These are phyloP conservation scores for Lampris megalopsis DNA, from an alignment of 2,113 vertebrate species.

Conservation along the genomic window DNA sequence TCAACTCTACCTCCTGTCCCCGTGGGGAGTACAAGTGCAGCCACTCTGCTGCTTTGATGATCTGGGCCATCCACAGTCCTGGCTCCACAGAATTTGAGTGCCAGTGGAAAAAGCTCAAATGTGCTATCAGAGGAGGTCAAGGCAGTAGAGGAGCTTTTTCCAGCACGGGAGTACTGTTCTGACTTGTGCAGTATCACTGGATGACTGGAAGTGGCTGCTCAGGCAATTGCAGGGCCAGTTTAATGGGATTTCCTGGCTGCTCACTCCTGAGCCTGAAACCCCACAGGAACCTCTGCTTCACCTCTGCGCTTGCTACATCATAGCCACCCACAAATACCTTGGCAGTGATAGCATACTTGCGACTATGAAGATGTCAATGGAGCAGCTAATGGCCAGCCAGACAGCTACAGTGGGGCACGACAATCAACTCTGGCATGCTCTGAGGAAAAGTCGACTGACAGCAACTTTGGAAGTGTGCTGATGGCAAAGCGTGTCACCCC, in stretches of 20 bases:
- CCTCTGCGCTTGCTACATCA: background rate
- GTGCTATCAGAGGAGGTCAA: background rate
- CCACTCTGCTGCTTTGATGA: conserved; percentile 10
- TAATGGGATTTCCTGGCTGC: background rate
- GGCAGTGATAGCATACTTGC: background rate
- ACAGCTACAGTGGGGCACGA: conserved; percentile 4
- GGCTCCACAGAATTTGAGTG: background rate
- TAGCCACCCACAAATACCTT: background rate
- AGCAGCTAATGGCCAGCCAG: conserved; percentile 13
- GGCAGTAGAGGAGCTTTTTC: background rate
- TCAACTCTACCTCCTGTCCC: conserved; percentile 3
- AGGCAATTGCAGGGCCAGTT: background rate
- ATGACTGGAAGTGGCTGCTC: conserved; percentile 2
- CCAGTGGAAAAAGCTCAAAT: conserved; percentile 1
- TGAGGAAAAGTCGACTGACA: conserved; percentile 10
- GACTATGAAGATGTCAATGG: background rate
- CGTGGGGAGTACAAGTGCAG: conserved; percentile 3
- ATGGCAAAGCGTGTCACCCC: conserved; percentile 1
- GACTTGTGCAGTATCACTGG: background rate
- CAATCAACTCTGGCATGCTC: conserved; percentile 3
- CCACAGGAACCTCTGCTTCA: background rate
- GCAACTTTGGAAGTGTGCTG: conserved; percentile 25
- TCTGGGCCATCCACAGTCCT: background rate
- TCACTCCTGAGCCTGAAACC: conserved; percentile 1
- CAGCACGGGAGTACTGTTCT: background rate